phyloP scores from a whole-genome alignment of 2,113 vertebrate species.

The Cephalopholis sonnerati region DNA sequence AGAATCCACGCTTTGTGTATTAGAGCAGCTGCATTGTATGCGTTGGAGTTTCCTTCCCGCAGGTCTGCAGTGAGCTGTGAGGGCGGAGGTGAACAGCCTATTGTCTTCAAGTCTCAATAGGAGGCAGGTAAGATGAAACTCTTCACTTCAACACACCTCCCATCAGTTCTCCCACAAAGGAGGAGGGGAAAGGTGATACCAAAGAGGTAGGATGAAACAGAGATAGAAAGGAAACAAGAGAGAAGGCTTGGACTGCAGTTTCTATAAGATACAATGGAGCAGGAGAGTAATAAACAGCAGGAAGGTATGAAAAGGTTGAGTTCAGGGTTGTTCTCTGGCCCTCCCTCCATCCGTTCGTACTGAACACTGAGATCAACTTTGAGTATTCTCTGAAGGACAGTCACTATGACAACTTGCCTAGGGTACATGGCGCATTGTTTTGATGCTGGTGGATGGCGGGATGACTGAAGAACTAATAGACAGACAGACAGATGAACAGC shows the following conservation, averaged over 20 bases:
- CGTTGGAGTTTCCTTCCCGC: conserved; percentile 43
- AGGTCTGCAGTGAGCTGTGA: conserved; percentile 33
- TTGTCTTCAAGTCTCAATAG: conserved; percentile 67
- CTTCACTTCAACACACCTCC: conserved; percentile 47
- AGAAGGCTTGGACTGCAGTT: not conserved
- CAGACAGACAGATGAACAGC: conserved; percentile 28
- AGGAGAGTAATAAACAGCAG: conserved; percentile 27
- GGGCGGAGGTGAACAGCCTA: conserved; percentile 58
- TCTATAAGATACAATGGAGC: conserved; percentile 19
- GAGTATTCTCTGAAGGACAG: conserved; percentile 65
- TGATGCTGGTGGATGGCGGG: conserved; percentile 47
- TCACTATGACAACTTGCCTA: conserved; percentile 74
- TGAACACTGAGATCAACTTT: conserved; percentile 61
- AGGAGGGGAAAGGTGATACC: conserved; percentile 55
- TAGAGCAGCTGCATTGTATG: conserved; percentile 43
- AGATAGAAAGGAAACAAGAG: conserved; percentile 33
- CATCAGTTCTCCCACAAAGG: conserved; percentile 39
- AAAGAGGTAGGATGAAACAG: conserved; percentile 30
- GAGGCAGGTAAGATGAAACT: conserved; percentile 70
- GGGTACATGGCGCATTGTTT: conserved; percentile 64
- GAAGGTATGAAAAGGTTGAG: not conserved
- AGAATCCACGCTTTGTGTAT: conserved; percentile 33
- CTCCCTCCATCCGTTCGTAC: conserved; percentile 21
- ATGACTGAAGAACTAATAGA: conserved; percentile 46
- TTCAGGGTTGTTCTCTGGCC: not conserved